These are phyloP conservation scores for Tetragonula clypearis DNA, from an alignment of 1,140 invertebrate genomes.

Conservation along the genomic window DNA sequence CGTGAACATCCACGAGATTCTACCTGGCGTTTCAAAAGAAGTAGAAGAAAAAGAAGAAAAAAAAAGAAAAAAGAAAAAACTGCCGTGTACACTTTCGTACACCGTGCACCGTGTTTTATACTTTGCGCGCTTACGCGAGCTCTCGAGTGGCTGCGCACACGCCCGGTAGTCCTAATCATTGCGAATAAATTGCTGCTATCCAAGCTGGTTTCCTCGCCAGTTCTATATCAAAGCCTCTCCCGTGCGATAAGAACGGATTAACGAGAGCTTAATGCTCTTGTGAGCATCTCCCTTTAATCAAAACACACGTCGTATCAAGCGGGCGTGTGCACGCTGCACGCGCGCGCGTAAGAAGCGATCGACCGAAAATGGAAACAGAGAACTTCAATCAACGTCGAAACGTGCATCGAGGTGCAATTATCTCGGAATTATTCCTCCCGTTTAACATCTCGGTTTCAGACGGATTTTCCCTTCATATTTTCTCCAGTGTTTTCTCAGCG, in stretches of 20 bases:
- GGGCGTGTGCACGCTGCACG: not conserved
- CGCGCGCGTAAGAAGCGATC: no score
- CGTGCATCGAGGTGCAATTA: not conserved
- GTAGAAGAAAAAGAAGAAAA: no score
- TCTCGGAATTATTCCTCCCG: not conserved
- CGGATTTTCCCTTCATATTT: no score
- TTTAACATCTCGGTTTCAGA: no score
- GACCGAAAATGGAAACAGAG: not conserved
- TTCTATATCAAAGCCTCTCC: conserved; percentile 44
- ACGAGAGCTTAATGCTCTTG: conserved; percentile 44
- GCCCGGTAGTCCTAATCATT: conserved; percentile 1
- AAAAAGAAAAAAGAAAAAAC: no score
- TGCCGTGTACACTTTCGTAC: no score
- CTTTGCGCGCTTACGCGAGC: no score
- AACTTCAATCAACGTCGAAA: not conserved
- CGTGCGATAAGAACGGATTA: conserved; percentile 49
- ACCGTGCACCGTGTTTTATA: not conserved
- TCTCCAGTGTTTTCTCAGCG: no score
- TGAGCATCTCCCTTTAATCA: conserved; percentile 52
- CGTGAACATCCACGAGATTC: no score
- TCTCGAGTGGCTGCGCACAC: not conserved
- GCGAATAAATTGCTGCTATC: conserved; percentile 27
- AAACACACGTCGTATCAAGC: conserved; percentile 22
- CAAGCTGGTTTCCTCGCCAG: not conserved
- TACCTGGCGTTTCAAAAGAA: no score